Base-by-base conservation (phyloP, 2,797 vertebrate genomes). In the Malacoctenus gilli region DNA sequence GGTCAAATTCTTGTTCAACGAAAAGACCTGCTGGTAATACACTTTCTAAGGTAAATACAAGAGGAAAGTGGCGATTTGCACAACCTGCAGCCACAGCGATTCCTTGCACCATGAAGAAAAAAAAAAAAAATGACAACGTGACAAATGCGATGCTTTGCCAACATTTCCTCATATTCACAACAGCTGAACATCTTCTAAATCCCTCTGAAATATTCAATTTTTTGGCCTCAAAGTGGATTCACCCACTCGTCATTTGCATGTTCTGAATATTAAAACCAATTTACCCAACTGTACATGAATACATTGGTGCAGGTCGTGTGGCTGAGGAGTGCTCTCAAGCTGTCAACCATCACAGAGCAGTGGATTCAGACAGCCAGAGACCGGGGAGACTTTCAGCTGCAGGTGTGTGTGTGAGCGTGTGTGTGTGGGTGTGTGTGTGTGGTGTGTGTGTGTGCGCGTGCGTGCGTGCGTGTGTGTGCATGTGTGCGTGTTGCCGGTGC, bases 331-430 rank as follows among this genome's bases (percentile, higher is more conserved):
- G 88, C 90, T 92, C 93, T 93, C 92, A 86, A 93, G 91, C 91
- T 86, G 93, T 97, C 96, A 96, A 97, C 96, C 95, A 61, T 94
- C 86, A 92, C 95, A 94, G 95, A 96, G 93, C 88, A 94, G 93
- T 95, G 94, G 93, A 91, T 86, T 83, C 90, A 92, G 92, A 92
- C 91, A 93, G 85, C 93, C 91, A 79, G 90, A 86, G 89, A 93
- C 92, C 91, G 78, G 83, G 43, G 55, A 37, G 34, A 62, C 61
- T 62, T 49, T 53, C 31, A 55, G 46, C 41, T 67, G 48, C 19
- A 20, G 5, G 56, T 73, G 48, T 65, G 53, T 48, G 59, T 52
- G 41, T n/a, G 43, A 47, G 55, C 39, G 34, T 61, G 47, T 41
- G 49, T 46, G 41, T 65, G 48, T 19, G 20, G 4, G 56, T 73